phyloP scores from a whole-genome alignment of 2,797 vertebrate species.

The Danionella dracula region DNA sequence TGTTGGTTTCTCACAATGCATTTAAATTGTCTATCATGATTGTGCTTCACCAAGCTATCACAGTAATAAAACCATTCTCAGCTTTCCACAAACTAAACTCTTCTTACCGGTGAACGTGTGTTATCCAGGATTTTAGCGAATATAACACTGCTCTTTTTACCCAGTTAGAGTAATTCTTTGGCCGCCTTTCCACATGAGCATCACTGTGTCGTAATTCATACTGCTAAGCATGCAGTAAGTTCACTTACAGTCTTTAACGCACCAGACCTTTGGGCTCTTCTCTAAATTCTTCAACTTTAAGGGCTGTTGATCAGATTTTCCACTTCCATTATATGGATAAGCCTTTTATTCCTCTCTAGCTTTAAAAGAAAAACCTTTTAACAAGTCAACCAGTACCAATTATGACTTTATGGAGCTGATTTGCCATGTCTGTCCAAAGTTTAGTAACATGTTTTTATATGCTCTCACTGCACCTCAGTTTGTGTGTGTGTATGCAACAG shows the following conservation, averaged over 20 bases:
- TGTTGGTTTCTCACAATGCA: too few species aligned
- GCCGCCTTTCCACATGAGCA: conserved; percentile 19
- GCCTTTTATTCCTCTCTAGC: conserved; percentile 46
- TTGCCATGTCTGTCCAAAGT: conserved; percentile 47
- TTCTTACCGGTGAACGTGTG: neutral
- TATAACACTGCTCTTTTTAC: conserved; percentile 7
- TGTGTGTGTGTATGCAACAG: conserved; percentile 20
- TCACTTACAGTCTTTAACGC: conserved; percentile 38
- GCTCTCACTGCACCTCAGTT: conserved; percentile 33
- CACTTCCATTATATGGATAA: conserved; percentile 38
- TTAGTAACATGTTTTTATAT: conserved; percentile 46
- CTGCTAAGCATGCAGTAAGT: conserved; percentile 27
- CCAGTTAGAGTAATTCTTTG: conserved; percentile 1
- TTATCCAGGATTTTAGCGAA: neutral
- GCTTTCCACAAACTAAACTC: neutral
- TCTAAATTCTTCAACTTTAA: conserved; percentile 44
- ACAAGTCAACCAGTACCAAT: conserved; percentile 44
- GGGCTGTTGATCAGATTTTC: conserved; percentile 41
- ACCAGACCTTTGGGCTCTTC: conserved; percentile 33
- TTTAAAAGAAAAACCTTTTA: conserved; percentile 52
- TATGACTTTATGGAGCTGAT: conserved; percentile 48
- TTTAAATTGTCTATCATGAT: too few species aligned
- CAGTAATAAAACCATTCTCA: conserved; percentile 29
- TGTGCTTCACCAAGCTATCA: too few species aligned
- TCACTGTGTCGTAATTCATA: conserved; percentile 31